A percentile compares a stretch with the other conserved stretches of the same genome.
Evolutionary conservation across 2,797 vertebrate species (phyloP).

Genomic region (Arctocebus calabarensis): DNA sequence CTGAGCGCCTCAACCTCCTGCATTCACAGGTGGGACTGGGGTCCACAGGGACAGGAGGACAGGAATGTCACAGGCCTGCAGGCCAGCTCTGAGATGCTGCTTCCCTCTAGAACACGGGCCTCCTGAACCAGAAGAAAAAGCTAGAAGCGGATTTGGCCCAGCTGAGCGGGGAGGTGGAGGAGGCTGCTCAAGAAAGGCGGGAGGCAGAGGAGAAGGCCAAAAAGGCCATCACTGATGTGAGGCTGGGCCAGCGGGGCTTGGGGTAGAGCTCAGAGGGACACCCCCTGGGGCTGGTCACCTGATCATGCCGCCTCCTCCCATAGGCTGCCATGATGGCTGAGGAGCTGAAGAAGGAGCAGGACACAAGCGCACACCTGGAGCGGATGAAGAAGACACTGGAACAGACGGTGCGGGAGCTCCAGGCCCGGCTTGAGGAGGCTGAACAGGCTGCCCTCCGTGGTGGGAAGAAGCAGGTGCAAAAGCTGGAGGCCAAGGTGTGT

Average conservation of each 20-base stretch:
- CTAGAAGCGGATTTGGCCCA: slow-evolving; percentile 92
- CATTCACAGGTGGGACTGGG: slow-evolving; percentile 92
- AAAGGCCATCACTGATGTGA: slow-evolving; percentile 95
- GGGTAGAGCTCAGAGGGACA: not conserved
- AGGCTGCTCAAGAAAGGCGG: slow-evolving; percentile 93
- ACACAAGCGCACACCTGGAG: slow-evolving; percentile 94
- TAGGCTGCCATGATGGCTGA: slow-evolving; percentile 98
- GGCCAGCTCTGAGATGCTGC: slow-evolving; percentile 44
- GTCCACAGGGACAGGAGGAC: accelerated
- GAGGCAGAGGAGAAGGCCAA: slow-evolving; percentile 97
- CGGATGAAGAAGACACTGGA: slow-evolving; percentile 99
- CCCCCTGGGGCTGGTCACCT: too few species aligned
- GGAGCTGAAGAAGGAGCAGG: slow-evolving; percentile 98
- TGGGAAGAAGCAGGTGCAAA: slow-evolving; percentile 97
- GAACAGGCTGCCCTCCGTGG: slow-evolving; percentile 97
- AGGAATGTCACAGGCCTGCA: accelerated
- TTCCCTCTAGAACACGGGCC: slow-evolving; percentile 91
- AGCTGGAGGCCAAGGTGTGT: slow-evolving; percentile 94
- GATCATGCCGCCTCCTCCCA: not conserved
- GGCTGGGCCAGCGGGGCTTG: slow-evolving; percentile 39
- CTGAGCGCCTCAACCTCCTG: slow-evolving; percentile 94
- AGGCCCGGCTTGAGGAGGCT: slow-evolving; percentile 94
- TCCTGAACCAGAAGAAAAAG: slow-evolving; percentile 97
- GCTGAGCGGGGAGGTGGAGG: slow-evolving; percentile 93
- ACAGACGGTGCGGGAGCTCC: slow-evolving; percentile 96